These are phyloP conservation scores for Entomyzon cyanotis DNA, from an alignment of 2,113 vertebrate species.

Conservation along the genomic window DNA sequence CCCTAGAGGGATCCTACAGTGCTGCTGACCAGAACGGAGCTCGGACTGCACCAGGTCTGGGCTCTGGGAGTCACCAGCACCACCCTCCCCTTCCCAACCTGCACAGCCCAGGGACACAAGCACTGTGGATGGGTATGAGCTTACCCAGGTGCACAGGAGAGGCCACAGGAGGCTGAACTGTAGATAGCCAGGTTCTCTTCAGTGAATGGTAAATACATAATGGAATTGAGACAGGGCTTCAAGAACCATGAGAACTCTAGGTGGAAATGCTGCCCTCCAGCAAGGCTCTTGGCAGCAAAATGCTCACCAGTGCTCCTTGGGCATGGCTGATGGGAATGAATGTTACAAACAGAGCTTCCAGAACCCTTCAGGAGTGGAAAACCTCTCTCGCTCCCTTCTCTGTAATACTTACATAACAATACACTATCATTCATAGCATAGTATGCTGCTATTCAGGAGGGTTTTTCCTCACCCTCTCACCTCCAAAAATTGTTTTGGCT, in stretches of 20 bases:
- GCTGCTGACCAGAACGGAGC: accelerated
- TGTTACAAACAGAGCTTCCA: background rate
- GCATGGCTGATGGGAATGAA: background rate
- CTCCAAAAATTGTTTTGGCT: background rate
- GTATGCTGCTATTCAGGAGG: background rate
- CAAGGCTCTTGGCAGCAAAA: background rate
- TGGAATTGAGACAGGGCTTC: background rate
- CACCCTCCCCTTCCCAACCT: background rate
- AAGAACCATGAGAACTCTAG: accelerated
- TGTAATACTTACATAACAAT: background rate
- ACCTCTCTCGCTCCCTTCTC: background rate
- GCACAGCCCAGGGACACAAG: background rate
- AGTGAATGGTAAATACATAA: background rate
- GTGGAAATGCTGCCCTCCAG: background rate
- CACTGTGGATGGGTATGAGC: accelerated
- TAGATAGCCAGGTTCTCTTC: too few relatives aligned
- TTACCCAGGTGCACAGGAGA: background rate
- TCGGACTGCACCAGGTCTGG: accelerated
- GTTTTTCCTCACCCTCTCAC: background rate
- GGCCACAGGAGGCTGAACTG: background rate
- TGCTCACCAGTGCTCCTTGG: background rate
- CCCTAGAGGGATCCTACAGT: background rate
- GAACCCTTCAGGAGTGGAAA: background rate
- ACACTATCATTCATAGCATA: background rate
- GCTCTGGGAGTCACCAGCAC: too few relatives aligned